Evolutionary conservation across 2,113 vertebrate species (phyloP), one percentile per base, ranked within the genome.

Genomic region (Garra rufa): DNA sequence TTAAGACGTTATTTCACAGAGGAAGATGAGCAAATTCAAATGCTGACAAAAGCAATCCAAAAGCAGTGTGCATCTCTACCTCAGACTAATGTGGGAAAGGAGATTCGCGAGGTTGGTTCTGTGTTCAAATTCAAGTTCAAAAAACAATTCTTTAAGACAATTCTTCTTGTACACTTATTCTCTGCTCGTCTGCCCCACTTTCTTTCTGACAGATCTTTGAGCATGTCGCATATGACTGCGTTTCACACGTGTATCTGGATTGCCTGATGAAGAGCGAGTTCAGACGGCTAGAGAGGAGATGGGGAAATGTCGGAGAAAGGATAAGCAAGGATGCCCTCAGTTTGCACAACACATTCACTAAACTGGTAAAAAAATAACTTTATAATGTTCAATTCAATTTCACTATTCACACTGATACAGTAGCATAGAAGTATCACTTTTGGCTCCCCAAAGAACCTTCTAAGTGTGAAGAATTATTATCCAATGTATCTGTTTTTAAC

Each of bases 1-100:
- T 69, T 93, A 0, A 87, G 83, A 65, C 76, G 13, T 1, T 92
- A 93, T 84, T 93, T 94, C 87, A 88, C 41, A 61, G 57, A 57
- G 0, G 6, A 55, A 0, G 70, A 43, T 28, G 43, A 3, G 5
- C 10, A 73, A 7, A 6, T 83, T 3, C 4, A 57, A 38, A 0
- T 0, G 1, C 0, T 90, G 71, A 50, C 82, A 0, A 0, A 3
- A 0, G 14, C 0, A 6, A 48, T 93, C 0, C 2, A 14, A 57
- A 5, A 2, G 0, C 21, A n/a, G 17, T 88, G 93, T 52, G 61
- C 83, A 8, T 75, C 26, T 15, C 24, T 82, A 21, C 10, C 7
- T 15, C 65, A 74, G 65, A n/a, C 52, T 3, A 46, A 83, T 0
- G 61, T 4, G 2, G 75, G 30, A n/a, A 2, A 48, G 21, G 89